Percentiles rank a stretch among this genome's conserved stretches.
These are phyloP conservation scores for Lottia scabra DNA, from an alignment of 2,888 invertebrate species.

Conservation along the genomic window DNA sequence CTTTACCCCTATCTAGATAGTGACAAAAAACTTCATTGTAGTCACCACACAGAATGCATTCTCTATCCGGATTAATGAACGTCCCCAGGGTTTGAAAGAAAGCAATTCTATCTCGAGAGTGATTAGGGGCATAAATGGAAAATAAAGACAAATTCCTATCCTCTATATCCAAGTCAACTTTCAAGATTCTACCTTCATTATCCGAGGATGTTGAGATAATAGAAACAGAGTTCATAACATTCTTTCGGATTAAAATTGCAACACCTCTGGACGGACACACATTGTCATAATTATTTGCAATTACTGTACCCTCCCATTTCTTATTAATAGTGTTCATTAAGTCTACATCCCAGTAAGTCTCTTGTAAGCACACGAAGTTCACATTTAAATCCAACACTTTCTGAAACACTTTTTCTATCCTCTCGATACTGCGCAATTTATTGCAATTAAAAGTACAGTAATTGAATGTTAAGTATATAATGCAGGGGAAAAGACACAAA, in stretches of 20 bases:
- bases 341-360: constrained; percentile 8
- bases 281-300: constrained; percentile 1
- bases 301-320: constrained; percentile 7
- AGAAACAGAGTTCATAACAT: background rate
- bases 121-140: constrained; percentile 14
- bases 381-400: too few relatives aligned
- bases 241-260: constrained; percentile 12
- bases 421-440: too few relatives aligned
- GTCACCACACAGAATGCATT: background rate
- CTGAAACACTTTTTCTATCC: too few relatives aligned
- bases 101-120: background rate
- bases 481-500: too few relatives aligned
- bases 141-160: constrained; percentile 14
- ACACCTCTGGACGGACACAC: constrained; percentile 7
- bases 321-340: background rate
- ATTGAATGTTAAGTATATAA: too few relatives aligned
- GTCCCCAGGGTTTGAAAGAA: background rate
- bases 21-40: constrained; percentile 1
- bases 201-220: background rate
- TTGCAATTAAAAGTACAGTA: too few relatives aligned
- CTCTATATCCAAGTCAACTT: constrained; percentile 1
- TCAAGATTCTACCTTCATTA: constrained; percentile 15
- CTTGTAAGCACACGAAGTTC: constrained; percentile 4
- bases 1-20: background rate
- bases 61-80: background rate